Conservation (phyloP, 2,113 vertebrate genomes). For the Myotis lucifugus region DNA sequence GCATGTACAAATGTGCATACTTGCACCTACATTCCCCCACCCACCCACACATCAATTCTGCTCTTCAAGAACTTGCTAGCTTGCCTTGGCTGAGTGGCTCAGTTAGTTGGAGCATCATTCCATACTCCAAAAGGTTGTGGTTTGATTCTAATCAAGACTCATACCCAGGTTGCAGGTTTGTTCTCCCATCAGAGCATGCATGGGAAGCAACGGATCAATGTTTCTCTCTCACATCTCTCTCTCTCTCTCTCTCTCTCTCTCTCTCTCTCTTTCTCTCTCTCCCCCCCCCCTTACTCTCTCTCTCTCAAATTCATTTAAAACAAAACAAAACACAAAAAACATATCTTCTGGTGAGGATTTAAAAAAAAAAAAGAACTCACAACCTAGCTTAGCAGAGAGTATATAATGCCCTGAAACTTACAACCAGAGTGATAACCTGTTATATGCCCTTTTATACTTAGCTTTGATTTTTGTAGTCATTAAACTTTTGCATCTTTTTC, state of each 20-base stretch:
- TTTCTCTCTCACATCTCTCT: background rate
- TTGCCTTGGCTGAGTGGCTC: background rate
- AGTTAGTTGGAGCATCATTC: background rate
- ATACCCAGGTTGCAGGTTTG: background rate
- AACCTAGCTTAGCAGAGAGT: background rate
- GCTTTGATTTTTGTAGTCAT: background rate
- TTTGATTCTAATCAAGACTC: background rate
- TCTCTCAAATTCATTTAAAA: background rate
- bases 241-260: background rate
- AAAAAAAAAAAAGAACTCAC: background rate
- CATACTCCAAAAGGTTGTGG: background rate
- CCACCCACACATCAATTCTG: background rate
- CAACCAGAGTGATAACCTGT: background rate
- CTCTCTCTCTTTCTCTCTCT: too few relatives aligned
- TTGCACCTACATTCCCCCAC: accelerated
- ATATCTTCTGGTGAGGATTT: background rate
- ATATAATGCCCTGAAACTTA: background rate
- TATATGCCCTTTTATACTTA: background rate
- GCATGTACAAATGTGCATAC: background rate
- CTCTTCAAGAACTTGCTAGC: background rate
- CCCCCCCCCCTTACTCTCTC: too few relatives aligned
- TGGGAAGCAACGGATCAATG: background rate
- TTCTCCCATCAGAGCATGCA: background rate
- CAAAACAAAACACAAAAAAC: background rate
- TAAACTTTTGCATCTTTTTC: background rate